Evolutionary conservation across 2,888 invertebrate species (phyloP), one percentile per base, ranked within the genome.

Genomic region (Rhabditophanes sp.): DNA sequence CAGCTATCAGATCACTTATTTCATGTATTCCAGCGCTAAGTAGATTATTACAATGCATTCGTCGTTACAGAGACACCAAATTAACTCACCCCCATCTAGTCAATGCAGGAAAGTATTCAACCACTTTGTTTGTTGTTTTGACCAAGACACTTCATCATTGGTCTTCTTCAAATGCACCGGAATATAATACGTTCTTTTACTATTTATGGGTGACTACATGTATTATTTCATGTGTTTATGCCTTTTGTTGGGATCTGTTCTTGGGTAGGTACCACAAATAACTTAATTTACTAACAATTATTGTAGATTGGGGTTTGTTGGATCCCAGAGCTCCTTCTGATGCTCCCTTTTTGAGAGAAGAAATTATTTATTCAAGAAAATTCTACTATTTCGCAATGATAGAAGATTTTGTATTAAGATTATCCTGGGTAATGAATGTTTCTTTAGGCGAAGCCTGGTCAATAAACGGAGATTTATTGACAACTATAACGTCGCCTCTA

Each of bases 51-150:
- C 93, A 96, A 67, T 99, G 93, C 57, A 68, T 96, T 34, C 74
- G 93, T 1, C 79, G 96, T 42, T 99, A 88, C 69, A 74, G 83
- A 1, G 96, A 96, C 69, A 82, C 85, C 0, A 76, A 76, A 48
- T 84, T 87, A 64, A 80, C 80, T 1, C 85, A 85, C 70, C 66
- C 65, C 3, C 96, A 96, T 73, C 73, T 96, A 34, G 83, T 81
- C 2, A 99, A 99, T 69, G 96, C 96, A 2, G 85, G 83, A 35
- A 96, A 96, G 71, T 99, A 99, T 67, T 81, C 87, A 0, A 85
- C 88, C 0, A 84, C 90, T 0, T 93, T 93, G 71, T 77, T 90
- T 46, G 88, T 88, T 3, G 82, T 90, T 7, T 73, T 82, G 20
- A 83, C 87, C 30, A 56, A 64, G 21, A 48, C 55, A 8, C 44